Percentiles rank a stretch among this genome's conserved stretches.
phyloP scores from a whole-genome alignment of 2,113 vertebrate genomes.

The Grantiella picta region DNA sequence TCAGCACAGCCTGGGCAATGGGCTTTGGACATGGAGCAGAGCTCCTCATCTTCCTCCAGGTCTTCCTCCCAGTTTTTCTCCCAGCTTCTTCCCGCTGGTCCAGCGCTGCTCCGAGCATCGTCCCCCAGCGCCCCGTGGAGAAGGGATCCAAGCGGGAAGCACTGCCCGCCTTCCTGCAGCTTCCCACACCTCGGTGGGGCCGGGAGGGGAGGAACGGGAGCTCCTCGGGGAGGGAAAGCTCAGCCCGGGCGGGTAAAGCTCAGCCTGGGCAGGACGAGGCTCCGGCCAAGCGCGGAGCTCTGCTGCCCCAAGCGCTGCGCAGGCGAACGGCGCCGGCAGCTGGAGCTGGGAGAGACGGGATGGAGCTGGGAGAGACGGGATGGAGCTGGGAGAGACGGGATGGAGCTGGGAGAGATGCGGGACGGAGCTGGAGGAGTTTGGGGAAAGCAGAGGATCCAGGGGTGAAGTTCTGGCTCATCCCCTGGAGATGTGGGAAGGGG shows the following conservation, averaged over 20 bases:
- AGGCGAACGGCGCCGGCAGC: not conserved
- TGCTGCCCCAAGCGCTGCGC: conserved; percentile 25
- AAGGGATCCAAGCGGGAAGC: accelerated
- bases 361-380: not conserved
- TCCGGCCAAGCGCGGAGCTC: not conserved
- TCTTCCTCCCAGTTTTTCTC: not conserved
- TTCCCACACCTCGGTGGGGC: accelerated
- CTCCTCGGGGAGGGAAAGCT: not conserved
- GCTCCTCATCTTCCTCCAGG: no score
- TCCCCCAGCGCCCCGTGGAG: not conserved
- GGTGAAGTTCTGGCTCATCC: not conserved
- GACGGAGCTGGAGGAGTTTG: not conserved
- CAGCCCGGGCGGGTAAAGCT: not conserved
- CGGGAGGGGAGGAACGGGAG: not conserved
- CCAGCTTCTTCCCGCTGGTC: not conserved
- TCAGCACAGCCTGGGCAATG: not conserved
- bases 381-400: no score
- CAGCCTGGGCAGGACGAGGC: accelerated
- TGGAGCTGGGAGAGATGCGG: not conserved
- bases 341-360: not conserved
- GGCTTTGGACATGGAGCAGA: not conserved
- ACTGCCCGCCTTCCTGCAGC: accelerated
- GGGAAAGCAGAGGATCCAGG: accelerated
- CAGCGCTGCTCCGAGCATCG: accelerated
- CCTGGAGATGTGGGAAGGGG: not conserved